Conservation (phyloP, 2,797 vertebrate species). For the Synanceia verrucosa region DNA sequence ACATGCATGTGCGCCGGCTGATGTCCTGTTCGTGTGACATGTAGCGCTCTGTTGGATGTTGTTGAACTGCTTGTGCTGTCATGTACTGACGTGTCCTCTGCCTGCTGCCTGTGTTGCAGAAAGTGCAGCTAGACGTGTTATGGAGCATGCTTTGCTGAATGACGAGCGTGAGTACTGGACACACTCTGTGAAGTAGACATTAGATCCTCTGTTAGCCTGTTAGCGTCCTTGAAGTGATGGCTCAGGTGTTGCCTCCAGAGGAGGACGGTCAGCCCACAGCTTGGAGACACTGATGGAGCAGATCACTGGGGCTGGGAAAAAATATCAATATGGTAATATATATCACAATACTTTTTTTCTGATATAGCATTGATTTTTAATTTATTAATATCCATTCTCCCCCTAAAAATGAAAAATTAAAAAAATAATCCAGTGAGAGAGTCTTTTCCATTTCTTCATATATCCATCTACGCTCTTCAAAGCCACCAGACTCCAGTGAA, state of each 20-base stretch:
- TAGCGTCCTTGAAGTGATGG: not conserved
- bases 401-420: too few relatives aligned
- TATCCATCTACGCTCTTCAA: too few relatives aligned
- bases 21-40: slow-evolving; percentile 29
- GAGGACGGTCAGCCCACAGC: too few relatives aligned
- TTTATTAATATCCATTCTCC: too few relatives aligned
- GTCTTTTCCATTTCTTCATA: too few relatives aligned
- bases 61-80: slow-evolving; percentile 49
- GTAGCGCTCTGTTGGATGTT: slow-evolving; percentile 9
- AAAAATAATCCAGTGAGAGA: too few relatives aligned
- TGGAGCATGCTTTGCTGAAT: slow-evolving; percentile 98
- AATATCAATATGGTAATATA: too few relatives aligned
- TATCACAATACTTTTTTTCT: too few relatives aligned
- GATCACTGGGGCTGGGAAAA: too few relatives aligned
- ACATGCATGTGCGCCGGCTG: slow-evolving; percentile 53
- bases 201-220: not conserved
- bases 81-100: slow-evolving; percentile 53
- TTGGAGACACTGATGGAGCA: not conserved
- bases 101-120: slow-evolving; percentile 83
- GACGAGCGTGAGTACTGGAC: slow-evolving; percentile 93
- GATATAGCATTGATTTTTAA: too few relatives aligned
- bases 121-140: slow-evolving; percentile 86
- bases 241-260: not conserved
- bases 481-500: too few relatives aligned
- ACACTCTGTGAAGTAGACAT: not conserved